Conservation (phyloP, 2,113 vertebrate genomes). For the Nycticebus coucang region DNA sequence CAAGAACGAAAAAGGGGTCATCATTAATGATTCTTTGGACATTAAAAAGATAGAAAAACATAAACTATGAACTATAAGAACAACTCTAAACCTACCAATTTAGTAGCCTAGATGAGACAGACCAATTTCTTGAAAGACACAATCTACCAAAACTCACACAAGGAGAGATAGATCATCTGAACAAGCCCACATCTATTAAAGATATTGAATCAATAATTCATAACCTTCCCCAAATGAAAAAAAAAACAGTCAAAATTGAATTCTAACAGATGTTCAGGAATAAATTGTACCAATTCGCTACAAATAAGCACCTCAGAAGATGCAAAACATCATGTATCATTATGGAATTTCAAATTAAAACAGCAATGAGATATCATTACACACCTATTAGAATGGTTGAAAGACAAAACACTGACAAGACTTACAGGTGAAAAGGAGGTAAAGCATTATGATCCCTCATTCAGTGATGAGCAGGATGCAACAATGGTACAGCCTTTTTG, state of each 20-base stretch:
- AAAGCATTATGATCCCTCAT: not conserved
- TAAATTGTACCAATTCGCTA: not conserved
- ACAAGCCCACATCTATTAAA: not conserved
- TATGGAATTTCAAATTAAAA: not conserved
- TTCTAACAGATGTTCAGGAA: not conserved
- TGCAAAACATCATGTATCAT: not conserved
- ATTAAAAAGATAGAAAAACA: not conserved
- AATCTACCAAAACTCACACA: not conserved
- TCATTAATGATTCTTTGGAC: not conserved
- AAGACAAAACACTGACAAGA: not conserved
- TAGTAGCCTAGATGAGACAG: not conserved
- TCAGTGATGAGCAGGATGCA: not conserved
- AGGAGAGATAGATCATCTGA: not conserved
- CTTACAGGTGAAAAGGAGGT: not conserved
- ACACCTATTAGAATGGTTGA: not conserved
- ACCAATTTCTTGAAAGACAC: not conserved
- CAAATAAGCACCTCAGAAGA: not conserved
- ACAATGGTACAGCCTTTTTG: not conserved
- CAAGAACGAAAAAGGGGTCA: not conserved
- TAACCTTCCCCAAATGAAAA: not conserved
- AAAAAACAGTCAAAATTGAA: not conserved
- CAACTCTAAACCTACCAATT: not conserved
- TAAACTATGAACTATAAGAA: not conserved
- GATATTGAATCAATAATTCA: not conserved
- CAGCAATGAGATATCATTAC: not conserved